These are phyloP conservation scores for Zoanthus sociatus DNA, from an alignment of 92 coral and sea anemone species.

Conservation along the genomic window DNA sequence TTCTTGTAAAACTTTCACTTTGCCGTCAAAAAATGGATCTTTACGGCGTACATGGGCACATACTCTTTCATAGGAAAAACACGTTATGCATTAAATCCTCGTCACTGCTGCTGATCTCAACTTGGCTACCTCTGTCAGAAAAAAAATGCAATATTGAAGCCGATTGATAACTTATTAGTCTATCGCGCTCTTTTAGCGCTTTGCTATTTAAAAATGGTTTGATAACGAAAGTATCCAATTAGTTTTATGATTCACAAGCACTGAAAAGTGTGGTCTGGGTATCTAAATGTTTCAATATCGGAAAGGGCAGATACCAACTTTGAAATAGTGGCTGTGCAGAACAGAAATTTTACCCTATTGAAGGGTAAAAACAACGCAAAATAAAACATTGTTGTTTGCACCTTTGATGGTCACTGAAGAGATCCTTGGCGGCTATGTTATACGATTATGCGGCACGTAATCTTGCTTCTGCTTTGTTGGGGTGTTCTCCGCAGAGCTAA, in stretches of 20 bases:
- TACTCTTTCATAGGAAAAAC: neutral
- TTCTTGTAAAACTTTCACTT: too few relatives aligned
- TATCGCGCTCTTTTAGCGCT: neutral
- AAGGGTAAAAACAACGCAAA: too few relatives aligned
- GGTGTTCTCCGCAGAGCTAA: slow-evolving; percentile 48
- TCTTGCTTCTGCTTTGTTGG: slow-evolving; percentile 23
- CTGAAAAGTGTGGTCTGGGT: too few relatives aligned
- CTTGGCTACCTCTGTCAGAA: slow-evolving; percentile 16
- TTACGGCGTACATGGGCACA: too few relatives aligned
- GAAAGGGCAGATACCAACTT: too few relatives aligned
- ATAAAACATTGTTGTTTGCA: neutral
- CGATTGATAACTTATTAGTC: neutral
- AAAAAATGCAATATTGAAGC: neutral
- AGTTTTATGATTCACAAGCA: too few relatives aligned
- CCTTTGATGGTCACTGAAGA: slow-evolving; percentile 9
- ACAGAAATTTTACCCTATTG: too few relatives aligned
- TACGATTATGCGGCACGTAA: neutral
- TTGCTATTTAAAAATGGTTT: too few relatives aligned
- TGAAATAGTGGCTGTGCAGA: too few relatives aligned
- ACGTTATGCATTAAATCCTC: slow-evolving; percentile 7
- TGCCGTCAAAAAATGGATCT: too few relatives aligned
- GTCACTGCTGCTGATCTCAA: slow-evolving; percentile 22
- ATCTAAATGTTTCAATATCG: too few relatives aligned
- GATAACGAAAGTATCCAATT: too few relatives aligned
- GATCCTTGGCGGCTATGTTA: slow-evolving; percentile 37